Percentiles rank a stretch among this genome's conserved stretches.
Evolutionary conservation across 2,113 vertebrate species (phyloP).

Genomic region (Vimba vimba): DNA sequence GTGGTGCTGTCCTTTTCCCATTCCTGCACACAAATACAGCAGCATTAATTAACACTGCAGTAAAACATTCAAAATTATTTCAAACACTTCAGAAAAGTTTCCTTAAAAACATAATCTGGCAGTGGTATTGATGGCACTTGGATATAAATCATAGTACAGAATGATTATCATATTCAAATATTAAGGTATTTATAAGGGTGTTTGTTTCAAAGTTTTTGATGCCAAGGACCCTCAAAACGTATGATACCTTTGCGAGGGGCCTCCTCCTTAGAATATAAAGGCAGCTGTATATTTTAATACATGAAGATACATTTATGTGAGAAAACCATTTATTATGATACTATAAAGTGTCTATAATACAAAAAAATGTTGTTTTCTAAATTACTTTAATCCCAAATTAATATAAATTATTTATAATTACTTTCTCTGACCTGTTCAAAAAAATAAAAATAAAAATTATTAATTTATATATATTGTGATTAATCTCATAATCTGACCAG

Average conservation of each 20-base stretch:
- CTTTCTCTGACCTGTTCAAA: neutral
- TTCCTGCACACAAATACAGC: constrained; percentile 76
- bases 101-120: neutral
- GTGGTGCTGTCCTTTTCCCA: constrained; percentile 96
- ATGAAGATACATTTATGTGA: neutral
- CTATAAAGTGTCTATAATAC: neutral
- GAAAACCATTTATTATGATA: neutral
- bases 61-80: neutral
- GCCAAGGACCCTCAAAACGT: too few species aligned
- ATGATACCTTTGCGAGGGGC: neutral
- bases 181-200: neutral
- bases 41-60: neutral
- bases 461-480: too few species aligned
- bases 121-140: neutral
- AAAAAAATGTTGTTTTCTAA: neutral
- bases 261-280: neutral
- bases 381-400: neutral
- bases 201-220: neutral
- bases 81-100: neutral
- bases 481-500: neutral
- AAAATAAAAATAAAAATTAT: neutral
- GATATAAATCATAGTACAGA: neutral
- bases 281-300: neutral
- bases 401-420: too few species aligned
- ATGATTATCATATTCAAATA: neutral